Evolutionary conservation across 2,888 invertebrate species (phyloP), one percentile per base, ranked within the genome.

Genomic region (Tiliacea aurago): DNA sequence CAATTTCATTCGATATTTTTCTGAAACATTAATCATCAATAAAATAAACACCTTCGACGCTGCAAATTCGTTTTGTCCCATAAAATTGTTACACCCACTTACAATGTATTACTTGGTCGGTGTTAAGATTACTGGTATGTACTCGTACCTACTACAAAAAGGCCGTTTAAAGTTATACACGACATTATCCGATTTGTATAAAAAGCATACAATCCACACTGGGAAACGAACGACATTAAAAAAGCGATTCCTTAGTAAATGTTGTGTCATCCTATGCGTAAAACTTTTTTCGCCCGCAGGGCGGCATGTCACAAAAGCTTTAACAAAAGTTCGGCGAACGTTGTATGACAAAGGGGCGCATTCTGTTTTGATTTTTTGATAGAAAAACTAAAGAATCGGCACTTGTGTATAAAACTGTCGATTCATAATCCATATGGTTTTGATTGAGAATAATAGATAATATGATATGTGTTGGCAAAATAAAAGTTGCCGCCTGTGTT

Each of bases 361-460:
- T 90, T 92, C 87, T 95, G 90, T 95, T 95, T 94, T 95, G 94
- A 95, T 94, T 92, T 91, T 94, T 91, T 91, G 93, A 94, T 94
- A 93, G 84, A 87, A 90, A 93, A 91, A 91, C 92, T 90, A 90
- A 89, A 91, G 90, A 91, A 89, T 90, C 88, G 89, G 88, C 91
- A 93, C 92, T 94, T 94, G 89, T 91, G 84, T 88, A 82, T 85
- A 86, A 91, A 90, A 90, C 88, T 90, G 91, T 83, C 90, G 91
- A 92, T 90, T 92, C 90, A 90, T 85, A 87, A 88, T 86, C 81
- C 86, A 89, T 90, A 89, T 81, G 73, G 76, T 72, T 86, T 85
- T 86, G 80, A 83, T 86, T 84, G 85, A 81, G 86, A 87, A 90
- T 88, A 91, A 90, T 90, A 81, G 84, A 87, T 85, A 91, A 91